Percentiles rank a stretch among this genome's conserved stretches.
phyloP scores from a whole-genome alignment of 2,888 invertebrate species.

The Liopterus haemorrhoidalis region DNA sequence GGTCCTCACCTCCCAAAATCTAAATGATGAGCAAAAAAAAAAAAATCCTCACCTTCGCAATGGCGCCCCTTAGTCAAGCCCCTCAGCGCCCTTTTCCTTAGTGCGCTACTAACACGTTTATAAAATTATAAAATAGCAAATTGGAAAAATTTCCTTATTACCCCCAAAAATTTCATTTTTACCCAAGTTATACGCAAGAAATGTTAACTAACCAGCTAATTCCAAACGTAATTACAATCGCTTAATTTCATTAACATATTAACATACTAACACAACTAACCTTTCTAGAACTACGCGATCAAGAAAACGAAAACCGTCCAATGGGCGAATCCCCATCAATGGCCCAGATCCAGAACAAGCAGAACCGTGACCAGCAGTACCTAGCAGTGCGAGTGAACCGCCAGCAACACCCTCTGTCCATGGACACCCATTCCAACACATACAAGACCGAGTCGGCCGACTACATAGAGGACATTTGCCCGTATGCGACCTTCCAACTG shows the following conservation, averaged over 20 bases:
- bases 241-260: slow-evolving; percentile 5
- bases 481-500: slow-evolving; percentile 87
- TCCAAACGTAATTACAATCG: slow-evolving; percentile 2
- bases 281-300: slow-evolving; percentile 46
- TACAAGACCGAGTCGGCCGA: slow-evolving; percentile 57
- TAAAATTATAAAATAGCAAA: too few species aligned
- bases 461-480: slow-evolving; percentile 89
- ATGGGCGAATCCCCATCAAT: slow-evolving; percentile 73
- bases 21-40: too few species aligned
- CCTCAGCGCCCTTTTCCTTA: too few species aligned
- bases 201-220: not conserved
- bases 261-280: slow-evolving; percentile 6
- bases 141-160: too few species aligned
- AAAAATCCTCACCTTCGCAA: too few species aligned
- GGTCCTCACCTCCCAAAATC: too few species aligned
- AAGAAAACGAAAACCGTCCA: slow-evolving; percentile 46
- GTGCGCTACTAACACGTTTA: too few species aligned
- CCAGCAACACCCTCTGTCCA: slow-evolving; percentile 45
- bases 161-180: too few species aligned
- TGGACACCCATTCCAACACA: slow-evolving; percentile 48
- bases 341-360: slow-evolving; percentile 74
- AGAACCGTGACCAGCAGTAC: slow-evolving; percentile 72
- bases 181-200: too few species aligned
- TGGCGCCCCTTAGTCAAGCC: too few species aligned
- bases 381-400: slow-evolving; percentile 55